Conservation (phyloP, 2,888 invertebrate species). For the Gasteruption jaculator region DNA sequence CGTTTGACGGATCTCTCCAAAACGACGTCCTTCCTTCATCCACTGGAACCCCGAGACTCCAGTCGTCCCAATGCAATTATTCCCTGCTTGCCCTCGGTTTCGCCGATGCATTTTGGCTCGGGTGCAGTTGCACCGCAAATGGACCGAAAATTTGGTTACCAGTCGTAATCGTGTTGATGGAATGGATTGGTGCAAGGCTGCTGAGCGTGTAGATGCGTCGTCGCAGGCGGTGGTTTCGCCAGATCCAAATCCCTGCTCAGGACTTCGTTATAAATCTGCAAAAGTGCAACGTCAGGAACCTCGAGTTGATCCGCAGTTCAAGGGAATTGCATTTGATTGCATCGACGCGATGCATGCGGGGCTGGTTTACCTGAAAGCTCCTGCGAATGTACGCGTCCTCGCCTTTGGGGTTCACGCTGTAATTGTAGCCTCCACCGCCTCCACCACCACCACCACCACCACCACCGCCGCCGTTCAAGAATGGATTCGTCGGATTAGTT, state of each 20-base stretch:
- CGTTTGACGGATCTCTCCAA: too few relatives aligned
- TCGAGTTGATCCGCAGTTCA: too few relatives aligned
- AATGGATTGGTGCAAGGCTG: constrained; percentile 49
- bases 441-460: constrained; percentile 31
- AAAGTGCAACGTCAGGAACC: not conserved
- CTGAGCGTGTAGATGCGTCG: constrained; percentile 48
- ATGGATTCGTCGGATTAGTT: constrained; percentile 47
- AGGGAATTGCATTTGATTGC: not conserved
- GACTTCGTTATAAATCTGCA: constrained; percentile 45
- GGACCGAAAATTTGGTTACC: too few relatives aligned
- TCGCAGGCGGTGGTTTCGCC: constrained; percentile 38
- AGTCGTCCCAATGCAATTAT: constrained; percentile 8
- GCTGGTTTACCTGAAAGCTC: constrained; percentile 47
- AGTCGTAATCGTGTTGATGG: constrained; percentile 48
- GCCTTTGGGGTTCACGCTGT: constrained; percentile 41
- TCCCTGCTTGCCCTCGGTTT: constrained; percentile 5
- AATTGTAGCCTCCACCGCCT: constrained; percentile 40
- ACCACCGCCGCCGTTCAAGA: constrained; percentile 44
- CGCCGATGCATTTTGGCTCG: constrained; percentile 15
- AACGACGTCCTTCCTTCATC: too few relatives aligned
- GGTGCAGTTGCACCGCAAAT: constrained; percentile 14
- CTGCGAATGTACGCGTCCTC: constrained; percentile 50
- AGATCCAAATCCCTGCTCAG: constrained; percentile 37
- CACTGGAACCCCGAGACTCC: constrained; percentile 7
- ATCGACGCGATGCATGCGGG: not conserved